Conservation (phyloP, 37 sponge, comb jelly and placozoan species). For the Oscarella lobularis region DNA sequence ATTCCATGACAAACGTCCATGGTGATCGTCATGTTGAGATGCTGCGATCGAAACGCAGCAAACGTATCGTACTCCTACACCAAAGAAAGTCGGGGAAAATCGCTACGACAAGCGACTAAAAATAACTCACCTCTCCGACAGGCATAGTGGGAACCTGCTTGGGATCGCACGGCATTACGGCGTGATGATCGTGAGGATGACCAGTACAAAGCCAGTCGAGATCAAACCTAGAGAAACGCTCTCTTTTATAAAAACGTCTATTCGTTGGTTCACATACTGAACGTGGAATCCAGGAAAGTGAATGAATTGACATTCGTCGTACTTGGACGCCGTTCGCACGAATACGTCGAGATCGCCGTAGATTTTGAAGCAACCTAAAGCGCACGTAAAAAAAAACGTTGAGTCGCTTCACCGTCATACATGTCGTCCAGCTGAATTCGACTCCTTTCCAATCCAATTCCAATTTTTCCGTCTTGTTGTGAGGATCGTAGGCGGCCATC, state of each 20-base stretch:
- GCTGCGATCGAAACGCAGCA: slow-evolving; percentile 52
- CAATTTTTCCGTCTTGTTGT: slow-evolving; percentile 60
- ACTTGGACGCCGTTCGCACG: slow-evolving; percentile 87
- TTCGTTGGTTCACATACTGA: not conserved
- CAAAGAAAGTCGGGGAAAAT: no score
- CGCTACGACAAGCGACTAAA: no score
- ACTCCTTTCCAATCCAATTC: slow-evolving; percentile 20
- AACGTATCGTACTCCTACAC: slow-evolving; percentile 53
- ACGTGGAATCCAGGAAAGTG: slow-evolving; percentile 26
- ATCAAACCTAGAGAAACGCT: not conserved
- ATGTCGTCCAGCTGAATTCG: not conserved
- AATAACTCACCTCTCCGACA: no score
- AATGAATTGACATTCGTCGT: slow-evolving; percentile 70
- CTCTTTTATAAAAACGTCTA: not conserved
- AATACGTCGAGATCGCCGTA: slow-evolving; percentile 37
- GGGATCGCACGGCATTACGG: slow-evolving; percentile 58
- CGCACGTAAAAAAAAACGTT: not conserved
- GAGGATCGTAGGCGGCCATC: slow-evolving; percentile 66
- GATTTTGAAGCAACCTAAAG: slow-evolving; percentile 19
- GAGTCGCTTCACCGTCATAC: not conserved
- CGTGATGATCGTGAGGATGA: slow-evolving; percentile 46
- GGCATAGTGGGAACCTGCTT: slow-evolving; percentile 61
- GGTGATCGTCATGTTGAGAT: slow-evolving; percentile 40
- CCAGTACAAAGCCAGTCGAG: slow-evolving; percentile 37
- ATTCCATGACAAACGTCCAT: slow-evolving; percentile 14